Base-by-base conservation (phyloP, 2,113 vertebrate species). In the Nipponia nippon region DNA sequence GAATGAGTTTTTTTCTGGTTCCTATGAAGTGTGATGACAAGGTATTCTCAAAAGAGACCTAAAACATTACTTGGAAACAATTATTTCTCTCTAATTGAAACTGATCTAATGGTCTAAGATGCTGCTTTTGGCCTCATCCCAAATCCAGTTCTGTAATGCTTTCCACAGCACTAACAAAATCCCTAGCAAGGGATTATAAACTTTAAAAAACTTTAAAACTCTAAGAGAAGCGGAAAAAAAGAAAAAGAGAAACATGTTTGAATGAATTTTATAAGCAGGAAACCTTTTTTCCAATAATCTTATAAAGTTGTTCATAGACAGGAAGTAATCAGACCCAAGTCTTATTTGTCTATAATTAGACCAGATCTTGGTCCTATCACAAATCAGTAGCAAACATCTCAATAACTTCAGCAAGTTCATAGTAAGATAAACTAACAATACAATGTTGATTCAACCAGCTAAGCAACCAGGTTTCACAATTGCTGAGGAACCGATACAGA, bases 201-300 rank as follows among this genome's bases (percentile, higher is more conserved):
- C 20, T 61, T 55, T 14, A 22, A 52, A 65, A 65, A 63, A 13
- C 13, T n/a, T n/a, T 7, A 21, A 11, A 7, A 30, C 21, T 66
- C 18, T 47, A 53, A 42, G 10, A 17, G 6, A 26, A 49, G 2
- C 3, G 3, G 5, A 4, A 0, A 0, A 1, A 9, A 62, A 23
- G 7, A 18, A 42, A 42, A 42, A 42, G 40, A 42, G 11, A 32
- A 80, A 36, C 1, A 49, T 42, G 17, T 50, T 38, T 46, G 5
- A 52, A 30, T 42, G 1, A 63, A 38, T 83, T 91, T 91, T 63
- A 30, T 46, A 69, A 53, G 8, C 9, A 55, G 8, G 9, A 76
- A 75, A 13, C 0, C 1, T 29, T 58, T 80, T 66, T 56, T 9
- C 11, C 14, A 44, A 11, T 47, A 16, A 18, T 40, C 4, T 85